Base-by-base conservation (phyloP, 2,888 invertebrate species). In the Parnassius apollo region DNA sequence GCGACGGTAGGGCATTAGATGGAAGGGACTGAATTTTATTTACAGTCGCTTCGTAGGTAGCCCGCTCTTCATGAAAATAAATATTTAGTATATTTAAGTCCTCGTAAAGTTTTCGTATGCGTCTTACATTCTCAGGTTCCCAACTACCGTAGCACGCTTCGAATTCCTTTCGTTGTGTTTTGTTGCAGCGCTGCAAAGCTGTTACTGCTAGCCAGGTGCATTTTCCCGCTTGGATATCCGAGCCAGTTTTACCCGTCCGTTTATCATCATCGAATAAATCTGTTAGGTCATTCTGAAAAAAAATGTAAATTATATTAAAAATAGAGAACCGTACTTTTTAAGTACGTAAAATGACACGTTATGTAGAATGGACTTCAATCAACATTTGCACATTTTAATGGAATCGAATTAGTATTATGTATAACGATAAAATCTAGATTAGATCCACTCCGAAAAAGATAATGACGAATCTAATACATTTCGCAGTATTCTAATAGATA, bases 181-280 rank as follows among this genome's bases (percentile, higher is more conserved):
- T 86, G 60, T 91, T 94, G n/a, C 95, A 95, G 56, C 94, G 92
- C 82, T 96, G 94, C 69, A 98, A 91, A 49, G 96, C 97, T 11
- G 95, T 95, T 1, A 98, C 96, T 1, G 96, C 94, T 57, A 98
- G 86, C 99, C 98, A 99, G 0, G 97, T 94, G 83, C 98, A 98
- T 85, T 98, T 99, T 51, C 97, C 97, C 76, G 98, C 97, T 79
- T 95, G 93, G 70, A 99, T 98, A 77, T 99, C 98, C 0, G 94
- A 96, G 9, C 97, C 96, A 18, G 93, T 85, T 92, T 99, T 99
- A 0, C 98, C 98, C 1, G 95, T 97, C 25, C 13, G 42, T n/a
- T 11, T 25, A 44, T 62, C 62, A 10, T 62, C 58, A 46, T 62
- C 58, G 13, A 50, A 62, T 8, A 42, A 62, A 49, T 62, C 62